phyloP scores from a whole-genome alignment of 1,140 invertebrate species.

The Augochlora pura region DNA sequence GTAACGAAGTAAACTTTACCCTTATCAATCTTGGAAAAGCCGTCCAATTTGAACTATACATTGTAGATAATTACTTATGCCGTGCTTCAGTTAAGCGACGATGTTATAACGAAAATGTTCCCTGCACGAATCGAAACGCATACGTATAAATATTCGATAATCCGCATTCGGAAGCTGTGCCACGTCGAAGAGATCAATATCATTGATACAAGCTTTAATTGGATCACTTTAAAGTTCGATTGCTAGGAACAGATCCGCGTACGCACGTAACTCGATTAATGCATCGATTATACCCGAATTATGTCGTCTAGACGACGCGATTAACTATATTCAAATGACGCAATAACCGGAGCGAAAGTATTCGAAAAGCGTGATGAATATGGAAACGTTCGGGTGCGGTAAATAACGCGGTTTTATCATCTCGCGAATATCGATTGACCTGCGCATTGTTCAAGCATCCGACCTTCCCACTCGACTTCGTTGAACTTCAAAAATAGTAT shows the following conservation, averaged over 20 bases:
- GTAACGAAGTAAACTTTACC: no score
- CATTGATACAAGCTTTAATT: neutral
- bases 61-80: no score
- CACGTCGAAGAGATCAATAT: neutral
- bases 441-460: conserved; percentile 1
- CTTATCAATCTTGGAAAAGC: no score
- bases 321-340: conserved; percentile 35
- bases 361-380: conserved; percentile 33
- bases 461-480: neutral
- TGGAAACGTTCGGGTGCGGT: conserved; percentile 21
- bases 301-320: conserved; percentile 1
- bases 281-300: conserved; percentile 10
- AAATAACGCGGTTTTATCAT: conserved; percentile 42
- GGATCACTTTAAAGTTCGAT: neutral
- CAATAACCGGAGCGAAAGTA: neutral
- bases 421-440: conserved; percentile 47
- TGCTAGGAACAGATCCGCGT: neutral
- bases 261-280: neutral
- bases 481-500: neutral
- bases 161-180: no score
- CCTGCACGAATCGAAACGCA: no score
- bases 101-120: no score
- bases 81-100: no score
- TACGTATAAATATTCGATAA: no score
- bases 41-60: no score